phyloP scores from a whole-genome alignment of 2,113 vertebrate species.

The Myodes glareolus region DNA sequence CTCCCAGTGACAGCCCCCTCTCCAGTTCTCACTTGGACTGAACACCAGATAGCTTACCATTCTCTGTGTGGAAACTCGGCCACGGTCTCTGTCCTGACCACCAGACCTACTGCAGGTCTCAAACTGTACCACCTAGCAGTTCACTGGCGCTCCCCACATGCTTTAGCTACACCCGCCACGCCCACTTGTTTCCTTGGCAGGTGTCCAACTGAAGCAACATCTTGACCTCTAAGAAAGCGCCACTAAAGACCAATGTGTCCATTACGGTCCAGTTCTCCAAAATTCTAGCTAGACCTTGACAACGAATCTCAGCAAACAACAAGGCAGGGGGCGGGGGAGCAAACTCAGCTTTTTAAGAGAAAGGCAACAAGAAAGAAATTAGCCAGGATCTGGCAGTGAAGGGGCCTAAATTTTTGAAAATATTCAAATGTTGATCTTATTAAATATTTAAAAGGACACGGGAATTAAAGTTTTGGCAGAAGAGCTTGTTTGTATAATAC shows the following conservation, averaged over 20 bases:
- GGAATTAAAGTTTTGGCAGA: not conserved
- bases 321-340: no score
- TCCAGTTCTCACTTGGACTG: not conserved
- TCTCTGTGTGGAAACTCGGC: not conserved
- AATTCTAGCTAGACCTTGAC: no score
- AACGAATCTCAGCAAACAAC: not conserved
- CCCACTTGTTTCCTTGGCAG: not conserved
- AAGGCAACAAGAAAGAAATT: not conserved
- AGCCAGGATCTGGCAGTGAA: not conserved
- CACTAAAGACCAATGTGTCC: not conserved
- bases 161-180: no score
- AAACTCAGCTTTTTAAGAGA: not conserved
- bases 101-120: not conserved
- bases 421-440: not conserved
- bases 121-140: not conserved
- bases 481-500: not conserved
- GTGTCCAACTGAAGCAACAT: not conserved
- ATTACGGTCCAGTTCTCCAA: not conserved
- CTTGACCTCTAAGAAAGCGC: not conserved
- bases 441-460: not conserved
- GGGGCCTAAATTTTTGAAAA: not conserved
- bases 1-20: not conserved
- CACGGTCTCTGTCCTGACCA: not conserved
- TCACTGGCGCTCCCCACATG: not conserved
- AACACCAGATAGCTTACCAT: not conserved